Evolutionary conservation across 2,888 invertebrate genomes (phyloP).

Genomic region (Parnassius smintheus): DNA sequence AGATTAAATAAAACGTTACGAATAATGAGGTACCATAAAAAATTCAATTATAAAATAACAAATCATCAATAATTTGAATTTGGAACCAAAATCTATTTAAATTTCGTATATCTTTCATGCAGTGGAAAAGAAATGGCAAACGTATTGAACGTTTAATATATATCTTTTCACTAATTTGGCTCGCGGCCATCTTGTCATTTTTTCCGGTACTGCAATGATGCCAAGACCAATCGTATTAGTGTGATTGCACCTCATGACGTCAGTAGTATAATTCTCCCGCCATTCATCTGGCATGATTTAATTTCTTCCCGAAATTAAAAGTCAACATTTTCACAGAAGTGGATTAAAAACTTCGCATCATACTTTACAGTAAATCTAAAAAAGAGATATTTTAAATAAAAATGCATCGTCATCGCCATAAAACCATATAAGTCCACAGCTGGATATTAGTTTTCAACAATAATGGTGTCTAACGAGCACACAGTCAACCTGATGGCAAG

Average conservation of each 20-base stretch:
- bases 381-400: no score
- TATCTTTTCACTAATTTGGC: conserved; percentile 25
- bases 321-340: background rate
- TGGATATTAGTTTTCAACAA: no score
- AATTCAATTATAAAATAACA: no score
- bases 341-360: no score
- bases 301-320: conserved; percentile 3
- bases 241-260: conserved; percentile 27
- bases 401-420: no score
- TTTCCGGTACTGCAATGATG: conserved; percentile 22
- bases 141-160: conserved; percentile 11
- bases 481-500: no score
- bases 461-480: no score
- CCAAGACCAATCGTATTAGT: conserved; percentile 26
- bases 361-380: no score
- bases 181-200: conserved; percentile 24
- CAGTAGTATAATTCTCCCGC: conserved; percentile 10
- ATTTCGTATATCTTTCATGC: background rate
- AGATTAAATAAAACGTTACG: no score
- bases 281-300: conserved; percentile 22
- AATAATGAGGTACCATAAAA: no score
- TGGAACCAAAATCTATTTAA: background rate
- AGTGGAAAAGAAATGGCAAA: background rate
- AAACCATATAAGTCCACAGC: no score
- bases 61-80: background rate